A percentile compares a stretch with the other conserved stretches of the same genome.
phyloP scores from a whole-genome alignment of 1,140 invertebrate species.

The Andrena cerasifolii region DNA sequence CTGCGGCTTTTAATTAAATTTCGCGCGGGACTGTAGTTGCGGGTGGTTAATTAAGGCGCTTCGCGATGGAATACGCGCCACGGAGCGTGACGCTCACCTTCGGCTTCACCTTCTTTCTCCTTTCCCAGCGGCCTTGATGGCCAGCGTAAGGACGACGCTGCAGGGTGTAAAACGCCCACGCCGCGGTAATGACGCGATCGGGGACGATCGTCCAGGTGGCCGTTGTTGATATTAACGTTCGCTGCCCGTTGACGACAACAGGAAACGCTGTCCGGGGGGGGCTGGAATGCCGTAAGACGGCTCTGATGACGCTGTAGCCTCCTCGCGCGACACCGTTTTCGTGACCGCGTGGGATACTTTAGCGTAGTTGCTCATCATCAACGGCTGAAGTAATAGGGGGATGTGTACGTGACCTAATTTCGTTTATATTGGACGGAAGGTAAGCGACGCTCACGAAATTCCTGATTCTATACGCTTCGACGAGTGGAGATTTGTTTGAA shows the following conservation, averaged over 20 bases:
- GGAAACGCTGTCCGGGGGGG: neutral
- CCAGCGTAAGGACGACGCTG: neutral
- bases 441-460: no score
- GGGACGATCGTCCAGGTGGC: constrained; percentile 14
- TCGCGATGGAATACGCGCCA: neutral
- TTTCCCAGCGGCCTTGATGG: neutral
- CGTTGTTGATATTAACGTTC: constrained; percentile 17
- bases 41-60: constrained; percentile 11
- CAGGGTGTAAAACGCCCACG: constrained; percentile 14
- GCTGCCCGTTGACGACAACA: neutral
- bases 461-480: no score
- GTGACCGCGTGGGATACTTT: constrained; percentile 15
- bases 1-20: neutral
- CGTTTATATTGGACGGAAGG: no score
- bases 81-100: neutral
- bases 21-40: neutral
- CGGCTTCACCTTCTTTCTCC: neutral
- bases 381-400: neutral
- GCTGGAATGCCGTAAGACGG: neutral
- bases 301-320: neutral
- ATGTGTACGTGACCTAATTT: no score
- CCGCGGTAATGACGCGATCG: constrained; percentile 22
- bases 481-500: no score
- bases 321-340: constrained; percentile 2
- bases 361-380: neutral